Evolutionary conservation across 2,113 vertebrate species (phyloP).

Genomic region (Paramormyrops kingsleyae): DNA sequence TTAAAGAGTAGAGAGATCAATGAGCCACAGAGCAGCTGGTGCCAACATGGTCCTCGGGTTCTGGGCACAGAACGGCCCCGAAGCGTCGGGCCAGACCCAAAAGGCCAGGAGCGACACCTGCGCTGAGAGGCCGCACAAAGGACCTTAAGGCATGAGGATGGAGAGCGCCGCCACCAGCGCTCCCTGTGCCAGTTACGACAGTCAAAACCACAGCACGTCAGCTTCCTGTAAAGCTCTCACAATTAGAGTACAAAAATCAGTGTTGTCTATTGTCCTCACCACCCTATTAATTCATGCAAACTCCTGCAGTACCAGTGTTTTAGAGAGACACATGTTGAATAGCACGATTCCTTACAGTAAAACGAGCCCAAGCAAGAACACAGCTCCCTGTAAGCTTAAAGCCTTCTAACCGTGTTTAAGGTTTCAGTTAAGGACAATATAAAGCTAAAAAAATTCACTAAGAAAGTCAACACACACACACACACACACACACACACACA

Average conservation of each 20-base stretch:
- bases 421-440: constrained; percentile 26
- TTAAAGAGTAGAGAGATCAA: constrained; percentile 39
- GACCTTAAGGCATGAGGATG: neutral
- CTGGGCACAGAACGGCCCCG: neutral
- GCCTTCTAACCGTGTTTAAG: constrained; percentile 18
- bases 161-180: neutral
- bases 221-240: constrained; percentile 50
- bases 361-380: neutral
- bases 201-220: neutral
- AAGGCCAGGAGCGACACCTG: neutral
- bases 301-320: constrained; percentile 1
- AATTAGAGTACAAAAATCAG: constrained; percentile 43
- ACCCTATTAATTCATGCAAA: neutral
- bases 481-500: neutral
- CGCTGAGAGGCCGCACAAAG: neutral
- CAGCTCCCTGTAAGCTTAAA: neutral
- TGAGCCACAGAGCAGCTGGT: constrained; percentile 36
- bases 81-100: neutral
- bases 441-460: constrained; percentile 41
- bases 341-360: neutral
- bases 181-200: neutral
- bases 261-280: neutral
- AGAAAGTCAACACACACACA: constrained; percentile 48
- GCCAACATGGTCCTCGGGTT: constrained; percentile 19
- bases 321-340: neutral